phyloP scores from a whole-genome alignment of 2,113 vertebrate genomes.

The Xyrauchen texanus region DNA sequence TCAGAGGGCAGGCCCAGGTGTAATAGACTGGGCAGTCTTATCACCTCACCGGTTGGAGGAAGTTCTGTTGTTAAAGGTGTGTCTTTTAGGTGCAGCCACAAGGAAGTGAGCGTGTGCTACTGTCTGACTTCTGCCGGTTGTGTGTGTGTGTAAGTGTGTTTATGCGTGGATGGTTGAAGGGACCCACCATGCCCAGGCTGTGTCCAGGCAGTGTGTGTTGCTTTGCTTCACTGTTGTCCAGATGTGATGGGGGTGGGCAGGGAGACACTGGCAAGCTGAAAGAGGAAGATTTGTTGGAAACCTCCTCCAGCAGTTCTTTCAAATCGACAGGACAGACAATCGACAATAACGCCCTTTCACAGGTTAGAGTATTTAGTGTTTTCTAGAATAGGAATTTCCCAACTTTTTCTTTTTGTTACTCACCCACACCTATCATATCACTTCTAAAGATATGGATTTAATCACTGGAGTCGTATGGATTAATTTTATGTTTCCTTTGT shows the following conservation, averaged over 20 bases:
- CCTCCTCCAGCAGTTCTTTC: constrained; percentile 24
- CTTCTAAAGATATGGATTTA: too few relatives aligned
- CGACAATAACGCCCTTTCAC: background rate
- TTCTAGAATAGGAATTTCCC: too few relatives aligned
- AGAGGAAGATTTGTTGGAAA: constrained; percentile 52
- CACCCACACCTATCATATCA: too few relatives aligned
- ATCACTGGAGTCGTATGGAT: too few relatives aligned
- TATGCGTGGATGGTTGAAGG: background rate
- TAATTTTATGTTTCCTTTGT: too few relatives aligned
- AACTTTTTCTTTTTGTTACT: too few relatives aligned
- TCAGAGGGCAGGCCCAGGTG: background rate
- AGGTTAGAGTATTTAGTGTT: constrained; percentile 3
- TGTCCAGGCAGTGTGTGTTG: constrained; percentile 47
- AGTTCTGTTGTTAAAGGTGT: constrained; percentile 11
- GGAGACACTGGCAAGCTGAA: constrained; percentile 41
- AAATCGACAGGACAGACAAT: constrained; percentile 6
- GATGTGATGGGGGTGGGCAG: constrained; percentile 14
- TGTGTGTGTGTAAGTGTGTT: background rate
- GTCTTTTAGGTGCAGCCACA: constrained; percentile 22
- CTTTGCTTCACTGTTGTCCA: constrained; percentile 22
- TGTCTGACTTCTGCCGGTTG: background rate
- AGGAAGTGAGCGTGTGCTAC: constrained; percentile 26
- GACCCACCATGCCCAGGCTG: constrained; percentile 37
- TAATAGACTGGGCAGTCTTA: constrained; percentile 17
- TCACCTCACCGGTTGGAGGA: constrained; percentile 30